phyloP scores from a whole-genome alignment of 2,888 invertebrate genomes.

The Holacanthella duospinosa region DNA sequence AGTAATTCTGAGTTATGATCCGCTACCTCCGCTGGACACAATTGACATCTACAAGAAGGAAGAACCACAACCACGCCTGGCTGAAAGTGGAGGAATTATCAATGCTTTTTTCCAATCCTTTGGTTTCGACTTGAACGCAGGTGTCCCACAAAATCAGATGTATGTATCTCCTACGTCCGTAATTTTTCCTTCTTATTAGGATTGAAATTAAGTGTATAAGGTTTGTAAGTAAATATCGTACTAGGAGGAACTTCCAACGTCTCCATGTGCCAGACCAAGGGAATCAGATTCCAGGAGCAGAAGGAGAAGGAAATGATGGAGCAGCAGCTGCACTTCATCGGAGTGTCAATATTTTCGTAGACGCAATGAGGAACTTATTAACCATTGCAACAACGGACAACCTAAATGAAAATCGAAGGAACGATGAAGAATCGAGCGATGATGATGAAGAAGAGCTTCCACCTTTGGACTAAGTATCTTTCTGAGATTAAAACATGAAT shows the following conservation, averaged over 20 bases:
- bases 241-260: constrained; percentile 42
- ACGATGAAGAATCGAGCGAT: constrained; percentile 9
- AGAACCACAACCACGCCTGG: no score
- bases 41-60: constrained; percentile 55
- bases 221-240: constrained; percentile 56
- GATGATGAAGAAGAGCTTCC: constrained; percentile 11
- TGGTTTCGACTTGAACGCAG: constrained; percentile 39
- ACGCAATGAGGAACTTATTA: constrained; percentile 61
- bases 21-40: constrained; percentile 64
- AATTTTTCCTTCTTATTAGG: no score
- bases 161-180: constrained; percentile 52
- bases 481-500: no score
- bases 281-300: constrained; percentile 19
- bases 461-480: not conserved
- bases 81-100: no score
- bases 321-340: constrained; percentile 49
- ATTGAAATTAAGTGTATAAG: no score
- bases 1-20: constrained; percentile 64
- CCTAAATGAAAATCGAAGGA: not conserved
- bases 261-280: not conserved
- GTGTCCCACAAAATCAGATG: constrained; percentile 40
- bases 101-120: no score
- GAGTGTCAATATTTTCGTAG: constrained; percentile 56
- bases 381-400: constrained; percentile 43
- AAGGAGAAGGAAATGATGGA: constrained; percentile 39